Evolutionary conservation across 2,888 invertebrate species (phyloP).

Genomic region (Dysmachus trigonus): DNA sequence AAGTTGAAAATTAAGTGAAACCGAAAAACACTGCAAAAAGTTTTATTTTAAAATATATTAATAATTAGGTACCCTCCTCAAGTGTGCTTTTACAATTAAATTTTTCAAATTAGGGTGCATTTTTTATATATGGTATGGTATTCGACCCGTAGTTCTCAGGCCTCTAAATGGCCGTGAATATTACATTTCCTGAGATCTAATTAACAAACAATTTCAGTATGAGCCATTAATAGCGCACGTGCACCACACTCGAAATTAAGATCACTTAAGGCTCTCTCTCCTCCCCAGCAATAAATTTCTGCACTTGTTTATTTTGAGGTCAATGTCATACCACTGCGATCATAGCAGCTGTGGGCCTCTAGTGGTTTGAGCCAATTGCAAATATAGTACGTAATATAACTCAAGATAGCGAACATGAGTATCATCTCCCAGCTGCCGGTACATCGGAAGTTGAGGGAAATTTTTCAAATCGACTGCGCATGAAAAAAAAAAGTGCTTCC

Average conservation of each 20-base stretch:
- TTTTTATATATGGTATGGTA: too few species aligned
- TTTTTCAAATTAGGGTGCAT: too few species aligned
- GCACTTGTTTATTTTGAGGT: conserved; percentile 46
- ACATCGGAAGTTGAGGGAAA: conserved; percentile 8
- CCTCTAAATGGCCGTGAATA: neutral
- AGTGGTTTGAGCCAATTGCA: neutral
- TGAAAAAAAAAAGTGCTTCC: conserved; percentile 2
- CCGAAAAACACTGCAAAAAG: too few species aligned
- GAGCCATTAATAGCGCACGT: neutral
- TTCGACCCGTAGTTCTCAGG: neutral
- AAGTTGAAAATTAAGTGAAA: too few species aligned
- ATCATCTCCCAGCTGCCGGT: neutral
- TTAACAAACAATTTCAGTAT: neutral
- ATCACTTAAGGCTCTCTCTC: conserved; percentile 19
- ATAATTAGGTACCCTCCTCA: too few species aligned
- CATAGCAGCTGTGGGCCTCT: neutral
- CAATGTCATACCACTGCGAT: conserved; percentile 39
- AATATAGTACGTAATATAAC: neutral
- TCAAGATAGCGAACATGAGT: neutral
- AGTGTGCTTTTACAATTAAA: too few species aligned
- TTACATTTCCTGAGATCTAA: neutral
- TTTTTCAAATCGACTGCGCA: neutral
- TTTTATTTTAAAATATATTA: too few species aligned
- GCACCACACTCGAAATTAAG: conserved; percentile 17
- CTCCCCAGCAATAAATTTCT: conserved; percentile 22